phyloP scores from a whole-genome alignment of 1,140 invertebrate species.

The Drosophila yakuba region DNA sequence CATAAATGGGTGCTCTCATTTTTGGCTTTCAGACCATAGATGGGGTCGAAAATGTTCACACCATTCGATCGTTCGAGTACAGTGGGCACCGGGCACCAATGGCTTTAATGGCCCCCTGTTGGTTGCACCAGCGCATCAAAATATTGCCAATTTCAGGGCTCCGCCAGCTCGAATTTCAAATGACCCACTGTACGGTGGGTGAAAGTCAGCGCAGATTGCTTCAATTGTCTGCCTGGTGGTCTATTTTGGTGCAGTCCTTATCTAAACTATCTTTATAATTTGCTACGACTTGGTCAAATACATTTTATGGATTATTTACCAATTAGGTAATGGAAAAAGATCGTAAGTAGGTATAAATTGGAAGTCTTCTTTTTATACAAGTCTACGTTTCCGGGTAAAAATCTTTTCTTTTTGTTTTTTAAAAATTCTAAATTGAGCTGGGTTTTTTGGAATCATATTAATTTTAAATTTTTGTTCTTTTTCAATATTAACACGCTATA shows the following conservation, averaged over 20 bases:
- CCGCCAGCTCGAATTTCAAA: slow-evolving; percentile 2
- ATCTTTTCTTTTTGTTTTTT: not conserved
- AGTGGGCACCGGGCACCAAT: not conserved
- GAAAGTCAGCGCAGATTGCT: not conserved
- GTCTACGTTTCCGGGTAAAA: not conserved
- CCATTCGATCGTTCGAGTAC: slow-evolving; percentile 1
- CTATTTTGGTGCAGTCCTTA: not conserved
- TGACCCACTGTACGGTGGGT: slow-evolving; percentile 10
- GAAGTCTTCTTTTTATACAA: not conserved
- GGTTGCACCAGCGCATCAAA: too few relatives aligned
- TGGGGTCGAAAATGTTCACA: not conserved
- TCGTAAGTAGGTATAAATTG: not conserved
- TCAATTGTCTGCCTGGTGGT: not conserved
- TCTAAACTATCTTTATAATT: not conserved
- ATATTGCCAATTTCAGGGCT: slow-evolving; percentile 3
- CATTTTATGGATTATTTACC: not conserved
- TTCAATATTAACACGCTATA: not conserved
- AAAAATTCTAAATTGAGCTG: not conserved
- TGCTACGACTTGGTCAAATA: not conserved
- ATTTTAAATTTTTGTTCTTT: too few relatives aligned
- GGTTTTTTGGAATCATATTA: not conserved
- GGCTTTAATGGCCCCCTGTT: not conserved
- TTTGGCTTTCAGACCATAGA: slow-evolving; percentile 5
- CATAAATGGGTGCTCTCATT: not conserved
- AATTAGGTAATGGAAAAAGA: not conserved